A percentile compares a stretch with the other conserved stretches of the same genome.
phyloP scores from a whole-genome alignment of 2,797 vertebrate genomes.

The Stomatorhinus walkeri region DNA sequence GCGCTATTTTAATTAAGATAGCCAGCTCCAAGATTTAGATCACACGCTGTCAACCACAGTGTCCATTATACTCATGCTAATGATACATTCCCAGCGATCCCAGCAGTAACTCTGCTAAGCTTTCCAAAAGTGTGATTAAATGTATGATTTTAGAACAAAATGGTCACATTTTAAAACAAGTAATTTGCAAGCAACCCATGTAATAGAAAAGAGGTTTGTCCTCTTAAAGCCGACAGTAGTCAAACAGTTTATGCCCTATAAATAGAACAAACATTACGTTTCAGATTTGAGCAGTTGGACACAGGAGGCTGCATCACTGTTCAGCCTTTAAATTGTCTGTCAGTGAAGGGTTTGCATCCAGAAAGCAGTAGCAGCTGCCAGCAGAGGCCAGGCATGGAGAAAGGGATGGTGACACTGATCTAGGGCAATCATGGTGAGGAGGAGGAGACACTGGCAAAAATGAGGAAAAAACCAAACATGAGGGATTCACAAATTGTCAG shows the following conservation, averaged over 20 bases:
- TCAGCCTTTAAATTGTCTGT: background rate
- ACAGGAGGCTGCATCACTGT: background rate
- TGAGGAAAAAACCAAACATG: background rate
- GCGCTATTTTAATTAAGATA: background rate
- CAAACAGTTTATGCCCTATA: conserved; percentile 3
- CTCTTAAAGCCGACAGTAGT: background rate
- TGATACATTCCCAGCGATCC: background rate
- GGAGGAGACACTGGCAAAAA: background rate
- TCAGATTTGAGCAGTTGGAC: background rate
- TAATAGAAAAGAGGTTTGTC: background rate
- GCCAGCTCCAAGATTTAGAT: background rate
- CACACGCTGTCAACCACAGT: background rate
- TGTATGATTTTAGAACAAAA: background rate
- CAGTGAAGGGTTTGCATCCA: background rate
- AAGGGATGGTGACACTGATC: background rate
- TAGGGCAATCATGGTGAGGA: background rate
- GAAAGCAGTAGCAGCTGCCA: background rate
- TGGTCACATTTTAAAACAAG: background rate
- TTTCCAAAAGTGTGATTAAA: background rate
- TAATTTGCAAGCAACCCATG: background rate
- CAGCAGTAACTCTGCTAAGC: background rate
- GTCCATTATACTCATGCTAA: background rate
- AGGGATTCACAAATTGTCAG: background rate
- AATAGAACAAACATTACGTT: background rate
- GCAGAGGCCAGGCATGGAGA: background rate